These are phyloP conservation scores for Bradypodion pumilum DNA, from an alignment of 2,797 vertebrate genomes.

Conservation along the genomic window DNA sequence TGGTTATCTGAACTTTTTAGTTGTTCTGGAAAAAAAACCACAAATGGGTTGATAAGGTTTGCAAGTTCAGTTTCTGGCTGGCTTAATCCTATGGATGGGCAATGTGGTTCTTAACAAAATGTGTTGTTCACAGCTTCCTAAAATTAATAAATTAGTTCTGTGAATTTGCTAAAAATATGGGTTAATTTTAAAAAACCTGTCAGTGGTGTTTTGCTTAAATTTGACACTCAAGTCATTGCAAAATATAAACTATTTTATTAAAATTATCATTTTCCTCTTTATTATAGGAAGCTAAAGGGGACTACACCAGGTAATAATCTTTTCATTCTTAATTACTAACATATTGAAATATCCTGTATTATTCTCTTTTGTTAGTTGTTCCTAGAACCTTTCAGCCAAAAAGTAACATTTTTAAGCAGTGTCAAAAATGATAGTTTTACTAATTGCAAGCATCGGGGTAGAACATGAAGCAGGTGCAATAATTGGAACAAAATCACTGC, in stretches of 20 bases:
- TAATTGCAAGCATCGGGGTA: constrained; percentile 41
- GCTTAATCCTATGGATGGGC: background rate
- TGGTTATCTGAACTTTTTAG: constrained; percentile 28
- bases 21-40: background rate
- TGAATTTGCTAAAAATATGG: background rate
- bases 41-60: constrained; percentile 9
- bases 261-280: constrained; percentile 61
- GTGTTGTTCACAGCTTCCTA: background rate
- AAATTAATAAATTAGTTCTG: background rate
- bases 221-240: constrained; percentile 16
- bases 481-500: constrained; percentile 45
- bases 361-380: constrained; percentile 31
- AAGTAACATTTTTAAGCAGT: no score
- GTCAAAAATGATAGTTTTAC: constrained; percentile 59
- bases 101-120: background rate
- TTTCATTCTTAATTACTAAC: constrained; percentile 62
- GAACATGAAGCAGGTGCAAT: background rate
- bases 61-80: constrained; percentile 16
- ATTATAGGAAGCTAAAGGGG: constrained; percentile 93
- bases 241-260: constrained; percentile 50
- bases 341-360: constrained; percentile 50
- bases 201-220: constrained; percentile 57
- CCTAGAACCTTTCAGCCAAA: no score
- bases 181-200: background rate
- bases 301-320: constrained; percentile 83